Evolutionary conservation across 1,140 invertebrate genomes (phyloP), one percentile per base, ranked within the genome.

Genomic region (Hycleus cichorii): DNA sequence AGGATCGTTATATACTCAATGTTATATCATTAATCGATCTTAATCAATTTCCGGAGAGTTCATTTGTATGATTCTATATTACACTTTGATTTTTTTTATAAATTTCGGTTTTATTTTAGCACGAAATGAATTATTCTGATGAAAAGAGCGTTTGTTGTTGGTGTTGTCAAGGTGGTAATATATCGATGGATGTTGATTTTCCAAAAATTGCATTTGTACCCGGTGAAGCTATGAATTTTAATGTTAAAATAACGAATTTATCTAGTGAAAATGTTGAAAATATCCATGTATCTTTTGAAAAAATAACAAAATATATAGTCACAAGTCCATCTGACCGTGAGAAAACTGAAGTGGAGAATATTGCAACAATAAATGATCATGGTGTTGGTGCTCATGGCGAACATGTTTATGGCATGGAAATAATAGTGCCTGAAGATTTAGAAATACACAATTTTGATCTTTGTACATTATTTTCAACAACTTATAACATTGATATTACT

Each of bases 21-120:
- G 57, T 67, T 11, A 38, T 55, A 2, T 57, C 66, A 8, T 61
- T 61, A 38, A 49, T 67, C 38, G 66, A 67, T 60, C 56, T 67
- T 39, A 64, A 64, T 40, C 27, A 42, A 8, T 26, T 53, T 49
- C 64, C 26, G 44, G 52, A 63, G 10, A 55, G 61, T 53, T 43
- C 62, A 24, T 46, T n/a, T 32, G 48, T 38, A 32, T 9, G 9
- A 49, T 32, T 43, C 27, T 27, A 6, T 45, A n/a, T 32, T 53
- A 4, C 18, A 47, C 18, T 11, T 7, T 2, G 8, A 48, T 49
- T 27, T 24, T 24, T 1, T 47, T 24, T 47, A 12, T 18, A 39
- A 39, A 9, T 50, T 6, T 49, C 1, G n/a, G 27, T 11, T n/a
- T 50, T 2, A 38, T 46, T 53, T 43, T 53, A 53, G 51, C 42